Evolutionary conservation across 1,140 invertebrate species (phyloP).

Genomic region (Cotesia glomerata): DNA sequence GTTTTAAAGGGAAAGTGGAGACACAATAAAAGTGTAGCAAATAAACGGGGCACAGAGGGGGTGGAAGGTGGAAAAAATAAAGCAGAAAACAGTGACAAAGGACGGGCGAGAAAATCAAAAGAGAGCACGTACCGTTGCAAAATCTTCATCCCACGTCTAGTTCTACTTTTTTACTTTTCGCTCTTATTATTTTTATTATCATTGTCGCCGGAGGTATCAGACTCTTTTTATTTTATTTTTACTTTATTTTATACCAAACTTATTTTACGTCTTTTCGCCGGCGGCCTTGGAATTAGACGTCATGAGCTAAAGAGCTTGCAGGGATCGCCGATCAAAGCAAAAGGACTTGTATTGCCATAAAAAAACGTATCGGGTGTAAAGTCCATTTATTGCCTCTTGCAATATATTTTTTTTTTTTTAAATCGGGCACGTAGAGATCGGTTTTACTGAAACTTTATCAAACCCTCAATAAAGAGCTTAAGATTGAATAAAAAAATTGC

Average conservation of each 20-base stretch:
- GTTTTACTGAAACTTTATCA: too few relatives aligned
- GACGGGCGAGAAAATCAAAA: constrained; percentile 19
- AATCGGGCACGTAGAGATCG: too few relatives aligned
- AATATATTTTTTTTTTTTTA: background rate
- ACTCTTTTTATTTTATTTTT: too few relatives aligned
- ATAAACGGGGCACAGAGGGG: background rate
- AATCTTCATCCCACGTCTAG: background rate
- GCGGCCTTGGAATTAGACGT: background rate
- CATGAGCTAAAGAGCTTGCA: background rate
- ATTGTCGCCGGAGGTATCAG: background rate
- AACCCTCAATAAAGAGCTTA: too few relatives aligned
- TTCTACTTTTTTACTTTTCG: background rate
- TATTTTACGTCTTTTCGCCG: too few relatives aligned
- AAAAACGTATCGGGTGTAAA: constrained; percentile 1
- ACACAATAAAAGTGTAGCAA: background rate
- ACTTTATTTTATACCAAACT: too few relatives aligned
- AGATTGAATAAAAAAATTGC: too few relatives aligned
- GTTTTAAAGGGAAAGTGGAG: background rate
- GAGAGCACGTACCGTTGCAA: constrained; percentile 12
- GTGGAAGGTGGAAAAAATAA: constrained; percentile 7
- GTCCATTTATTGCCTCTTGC: background rate
- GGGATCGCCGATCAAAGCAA: background rate
- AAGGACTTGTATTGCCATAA: background rate
- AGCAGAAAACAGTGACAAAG: background rate
- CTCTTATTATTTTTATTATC: background rate